A percentile compares a stretch with the other conserved stretches of the same genome.
Conservation (phyloP, 2,797 vertebrate genomes). For the Mastacembelus armatus region DNA sequence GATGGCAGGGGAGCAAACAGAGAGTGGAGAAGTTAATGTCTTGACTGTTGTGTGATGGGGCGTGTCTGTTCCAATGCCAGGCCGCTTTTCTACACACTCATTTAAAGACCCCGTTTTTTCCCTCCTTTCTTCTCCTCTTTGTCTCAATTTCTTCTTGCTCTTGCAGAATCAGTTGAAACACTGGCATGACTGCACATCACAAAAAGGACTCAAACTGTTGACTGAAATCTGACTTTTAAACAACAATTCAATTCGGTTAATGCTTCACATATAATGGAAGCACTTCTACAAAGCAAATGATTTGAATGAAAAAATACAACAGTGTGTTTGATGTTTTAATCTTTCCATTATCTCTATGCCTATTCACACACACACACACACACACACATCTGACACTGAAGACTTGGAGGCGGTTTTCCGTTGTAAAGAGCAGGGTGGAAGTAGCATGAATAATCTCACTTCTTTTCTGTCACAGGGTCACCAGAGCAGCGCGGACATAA, state of each 20-base stretch:
- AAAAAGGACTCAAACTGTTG: background rate
- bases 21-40: slow-evolving; percentile 72
- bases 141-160: slow-evolving; percentile 34
- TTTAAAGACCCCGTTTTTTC: slow-evolving; percentile 54
- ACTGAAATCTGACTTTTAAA: background rate
- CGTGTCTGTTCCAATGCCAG: slow-evolving; percentile 78
- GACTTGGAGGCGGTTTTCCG: slow-evolving; percentile 31
- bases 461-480: slow-evolving; percentile 66
- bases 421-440: slow-evolving; percentile 39
- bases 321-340: slow-evolving; percentile 33
- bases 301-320: too few species aligned
- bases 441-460: slow-evolving; percentile 59
- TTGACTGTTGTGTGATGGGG: slow-evolving; percentile 79
- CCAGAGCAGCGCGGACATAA: slow-evolving; percentile 72
- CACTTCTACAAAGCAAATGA: background rate
- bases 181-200: slow-evolving; percentile 18
- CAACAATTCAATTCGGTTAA: background rate
- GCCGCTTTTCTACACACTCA: slow-evolving; percentile 59
- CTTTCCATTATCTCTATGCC: slow-evolving; percentile 3
- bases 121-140: slow-evolving; percentile 33
- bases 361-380: slow-evolving; percentile 8
- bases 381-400: slow-evolving; percentile 13
- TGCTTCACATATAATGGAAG: background rate
- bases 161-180: slow-evolving; percentile 32
- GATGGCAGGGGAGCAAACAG: slow-evolving; percentile 57